Evolutionary conservation across 2,888 invertebrate species (phyloP), one percentile per base, ranked within the genome.

Genomic region (Acanthoscelides obtectus): DNA sequence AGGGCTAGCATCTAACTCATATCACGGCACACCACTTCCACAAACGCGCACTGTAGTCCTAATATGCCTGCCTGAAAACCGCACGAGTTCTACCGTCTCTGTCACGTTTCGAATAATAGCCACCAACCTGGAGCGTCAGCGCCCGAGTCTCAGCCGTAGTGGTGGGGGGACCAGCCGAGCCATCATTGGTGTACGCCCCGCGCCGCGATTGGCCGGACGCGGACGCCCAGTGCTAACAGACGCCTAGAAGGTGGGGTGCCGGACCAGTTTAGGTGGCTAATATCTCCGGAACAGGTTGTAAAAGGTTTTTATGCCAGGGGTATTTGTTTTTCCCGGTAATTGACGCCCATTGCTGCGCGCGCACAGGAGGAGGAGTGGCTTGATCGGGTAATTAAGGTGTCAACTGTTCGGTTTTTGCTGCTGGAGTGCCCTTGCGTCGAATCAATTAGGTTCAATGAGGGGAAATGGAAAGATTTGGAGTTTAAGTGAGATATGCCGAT

Each of bases 291-390:
- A 45, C 45, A 45, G 45, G 45, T 45, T 45, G 45, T 45, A 45
- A 45, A 45, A 45, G 45, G 45, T 45, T 45, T 45, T 45, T 45
- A 45, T 45, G 45, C 45, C 17, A 45, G 3, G 45, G 45, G 45
- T 45, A 45, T 75, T 77, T 79, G 76, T 77, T 78, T 79, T 76
- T 45, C 45, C 1, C 8, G 45, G 45, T 45, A 45, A 45, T 45
- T 67, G 75, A 79, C 81, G 82, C 82, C 81, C 78, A 68, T 21
- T 1, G 70, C 17, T 81, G 82, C 82, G 82, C 81, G 81, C 83
- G 83, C 82, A 76, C 19, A 8, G 21, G 22, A n/a, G 71, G 67
- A 72, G 81, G 82, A 80, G 82, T 80, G 74, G 77, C 75, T 72
- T 45, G 45, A 4, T 45, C 45, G 45, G 3, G 45, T 45, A 45